These are phyloP conservation scores for Hirtodrosophila cameraria DNA, from an alignment of 2,888 invertebrate species.

Conservation along the genomic window DNA sequence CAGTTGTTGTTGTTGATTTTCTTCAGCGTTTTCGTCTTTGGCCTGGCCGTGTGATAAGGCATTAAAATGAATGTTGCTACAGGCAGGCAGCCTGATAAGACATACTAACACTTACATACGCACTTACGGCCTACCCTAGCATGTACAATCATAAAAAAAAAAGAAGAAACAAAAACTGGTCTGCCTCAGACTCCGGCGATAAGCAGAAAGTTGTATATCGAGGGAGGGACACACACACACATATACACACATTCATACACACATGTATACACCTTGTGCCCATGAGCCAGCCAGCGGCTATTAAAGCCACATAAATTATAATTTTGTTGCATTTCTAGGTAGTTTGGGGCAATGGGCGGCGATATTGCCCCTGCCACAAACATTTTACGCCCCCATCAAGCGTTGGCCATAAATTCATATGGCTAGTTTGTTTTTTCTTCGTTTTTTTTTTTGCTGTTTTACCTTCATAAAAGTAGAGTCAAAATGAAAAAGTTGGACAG, in stretches of 20 bases:
- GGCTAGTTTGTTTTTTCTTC: constrained; percentile 58
- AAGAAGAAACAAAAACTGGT: constrained; percentile 30
- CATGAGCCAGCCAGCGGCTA: constrained; percentile 60
- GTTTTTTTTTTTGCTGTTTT: constrained; percentile 22
- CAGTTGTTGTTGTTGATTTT: constrained; percentile 48
- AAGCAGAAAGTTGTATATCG: constrained; percentile 34
- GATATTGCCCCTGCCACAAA: constrained; percentile 1
- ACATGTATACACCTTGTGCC: constrained; percentile 40
- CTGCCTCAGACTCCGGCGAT: constrained; percentile 55
- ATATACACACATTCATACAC: constrained; percentile 6
- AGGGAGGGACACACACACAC: constrained; percentile 18
- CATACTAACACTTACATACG: constrained; percentile 36
- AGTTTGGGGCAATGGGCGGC: constrained; percentile 4
- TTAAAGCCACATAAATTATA: constrained; percentile 81
- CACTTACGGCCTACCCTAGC: constrained; percentile 32
- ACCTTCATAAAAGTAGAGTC: constrained; percentile 43
- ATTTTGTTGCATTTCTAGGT: constrained; percentile 70
- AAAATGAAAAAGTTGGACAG: constrained; percentile 70
- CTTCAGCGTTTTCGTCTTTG: constrained; percentile 26
- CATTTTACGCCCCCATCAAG: constrained; percentile 38
- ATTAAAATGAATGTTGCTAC: constrained; percentile 79
- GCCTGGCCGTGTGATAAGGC: constrained; percentile 69
- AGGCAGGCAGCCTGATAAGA: constrained; percentile 71
- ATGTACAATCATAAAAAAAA: constrained; percentile 33
- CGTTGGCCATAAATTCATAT: constrained; percentile 72